Percentiles rank a stretch among this genome's conserved stretches.
These are phyloP conservation scores for Stenichneumon culpator DNA, from an alignment of 2,888 invertebrate species.

Conservation along the genomic window DNA sequence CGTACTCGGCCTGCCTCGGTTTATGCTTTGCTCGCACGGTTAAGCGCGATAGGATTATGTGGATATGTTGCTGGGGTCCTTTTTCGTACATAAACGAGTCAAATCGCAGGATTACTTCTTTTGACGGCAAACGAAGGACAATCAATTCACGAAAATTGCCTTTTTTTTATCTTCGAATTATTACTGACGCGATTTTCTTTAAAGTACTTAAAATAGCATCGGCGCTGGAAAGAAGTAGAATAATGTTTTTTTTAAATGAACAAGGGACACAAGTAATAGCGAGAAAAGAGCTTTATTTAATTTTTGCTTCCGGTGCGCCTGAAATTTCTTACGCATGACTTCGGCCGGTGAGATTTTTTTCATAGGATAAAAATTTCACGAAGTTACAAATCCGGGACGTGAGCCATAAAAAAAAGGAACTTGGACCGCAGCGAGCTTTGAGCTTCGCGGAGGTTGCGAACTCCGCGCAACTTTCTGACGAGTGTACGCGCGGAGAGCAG, in stretches of 20 bases:
- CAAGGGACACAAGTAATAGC: too few species aligned
- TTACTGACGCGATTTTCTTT: not conserved
- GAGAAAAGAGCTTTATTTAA: too few species aligned
- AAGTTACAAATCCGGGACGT: not conserved
- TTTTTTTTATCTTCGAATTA: too few species aligned
- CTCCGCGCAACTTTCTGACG: too few species aligned
- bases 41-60: not conserved
- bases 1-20: not conserved
- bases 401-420: slow-evolving; percentile 3
- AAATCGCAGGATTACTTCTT: not conserved
- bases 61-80: not conserved
- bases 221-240: too few species aligned
- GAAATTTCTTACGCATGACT: too few species aligned
- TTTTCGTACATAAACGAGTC: too few species aligned
- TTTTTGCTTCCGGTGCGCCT: too few species aligned
- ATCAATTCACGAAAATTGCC: too few species aligned
- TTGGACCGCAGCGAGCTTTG: slow-evolving; percentile 5
- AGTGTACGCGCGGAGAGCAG: not conserved
- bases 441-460: slow-evolving; percentile 14
- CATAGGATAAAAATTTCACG: not conserved
- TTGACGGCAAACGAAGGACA: not conserved
- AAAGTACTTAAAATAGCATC: too few species aligned
- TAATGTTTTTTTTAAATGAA: too few species aligned
- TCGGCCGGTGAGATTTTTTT: not conserved
- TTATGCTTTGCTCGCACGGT: not conserved